Evolutionary conservation across 2,888 invertebrate genomes (phyloP).

Genomic region (Embidobia sp.): DNA sequence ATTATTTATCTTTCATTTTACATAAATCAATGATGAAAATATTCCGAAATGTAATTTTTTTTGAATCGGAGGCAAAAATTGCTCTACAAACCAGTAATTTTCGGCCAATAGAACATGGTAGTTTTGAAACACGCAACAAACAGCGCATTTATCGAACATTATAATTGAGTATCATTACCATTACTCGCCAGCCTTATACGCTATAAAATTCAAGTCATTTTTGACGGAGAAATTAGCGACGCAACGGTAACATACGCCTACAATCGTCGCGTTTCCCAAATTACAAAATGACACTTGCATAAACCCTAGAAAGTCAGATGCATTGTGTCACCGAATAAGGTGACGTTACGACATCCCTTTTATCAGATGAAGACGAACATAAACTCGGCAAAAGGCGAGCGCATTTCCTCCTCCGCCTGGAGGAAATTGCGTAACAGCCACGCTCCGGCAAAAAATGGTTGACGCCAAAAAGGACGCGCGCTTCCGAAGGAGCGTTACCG

Average conservation of each 20-base stretch:
- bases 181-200: neutral
- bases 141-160: too few species aligned
- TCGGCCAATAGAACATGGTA: too few species aligned
- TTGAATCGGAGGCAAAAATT: too few species aligned
- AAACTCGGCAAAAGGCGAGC: conserved; percentile 24
- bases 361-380: conserved; percentile 49
- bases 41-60: too few species aligned
- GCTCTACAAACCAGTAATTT: too few species aligned
- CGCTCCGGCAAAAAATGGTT: too few species aligned
- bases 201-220: neutral
- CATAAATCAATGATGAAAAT: too few species aligned
- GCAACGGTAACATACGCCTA: too few species aligned
- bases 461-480: conserved; percentile 3
- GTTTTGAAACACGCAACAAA: too few species aligned
- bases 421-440: conserved; percentile 29
- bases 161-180: conserved; percentile 4
- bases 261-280: conserved; percentile 22
- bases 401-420: conserved; percentile 3
- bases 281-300: conserved; percentile 40
- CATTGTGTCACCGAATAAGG: conserved; percentile 49
- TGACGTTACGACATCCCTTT: conserved; percentile 33
- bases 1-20: too few species aligned
- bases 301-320: conserved; percentile 48
- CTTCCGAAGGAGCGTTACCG: conserved; percentile 20
- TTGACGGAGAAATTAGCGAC: neutral